These are phyloP conservation scores for Drosophila helvetica DNA, from an alignment of 2,888 invertebrate genomes.

Conservation along the genomic window DNA sequence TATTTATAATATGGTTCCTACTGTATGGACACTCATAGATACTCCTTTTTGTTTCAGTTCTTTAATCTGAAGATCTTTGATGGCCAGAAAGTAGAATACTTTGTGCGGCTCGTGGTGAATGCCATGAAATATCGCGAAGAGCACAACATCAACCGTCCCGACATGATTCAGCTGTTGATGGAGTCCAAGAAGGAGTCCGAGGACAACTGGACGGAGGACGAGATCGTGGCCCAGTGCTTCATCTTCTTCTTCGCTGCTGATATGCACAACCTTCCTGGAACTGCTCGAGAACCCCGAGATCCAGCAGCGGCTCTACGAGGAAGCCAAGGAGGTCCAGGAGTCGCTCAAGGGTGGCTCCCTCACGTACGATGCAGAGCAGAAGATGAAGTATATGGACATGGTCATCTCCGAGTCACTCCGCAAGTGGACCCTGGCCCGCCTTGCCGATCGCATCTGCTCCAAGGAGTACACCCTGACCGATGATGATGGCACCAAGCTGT, in stretches of 20 bases:
- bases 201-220: conserved; percentile 72
- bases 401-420: conserved; percentile 85
- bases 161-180: conserved; percentile 86
- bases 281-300: conserved; percentile 85
- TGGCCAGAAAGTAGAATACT: conserved; percentile 74
- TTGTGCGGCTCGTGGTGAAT: conserved; percentile 81
- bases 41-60: conserved; percentile 8
- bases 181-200: conserved; percentile 83
- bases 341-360: conserved; percentile 83
- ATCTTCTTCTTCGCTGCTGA: conserved; percentile 86
- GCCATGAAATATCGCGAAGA: conserved; percentile 83
- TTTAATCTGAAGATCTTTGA: conserved; percentile 61
- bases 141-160: conserved; percentile 84
- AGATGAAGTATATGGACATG: conserved; percentile 87
- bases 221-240: conserved; percentile 85
- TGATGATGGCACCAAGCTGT: conserved; percentile 84
- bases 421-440: conserved; percentile 84
- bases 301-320: conserved; percentile 85
- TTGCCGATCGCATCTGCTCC: conserved; percentile 84
- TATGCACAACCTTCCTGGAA: conserved; percentile 85
- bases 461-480: conserved; percentile 84
- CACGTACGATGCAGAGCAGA: conserved; percentile 85
- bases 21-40: background rate
- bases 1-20: background rate
- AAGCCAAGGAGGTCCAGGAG: conserved; percentile 84